phyloP scores from a whole-genome alignment of 2,888 invertebrate genomes.

The Germaria angustata region DNA sequence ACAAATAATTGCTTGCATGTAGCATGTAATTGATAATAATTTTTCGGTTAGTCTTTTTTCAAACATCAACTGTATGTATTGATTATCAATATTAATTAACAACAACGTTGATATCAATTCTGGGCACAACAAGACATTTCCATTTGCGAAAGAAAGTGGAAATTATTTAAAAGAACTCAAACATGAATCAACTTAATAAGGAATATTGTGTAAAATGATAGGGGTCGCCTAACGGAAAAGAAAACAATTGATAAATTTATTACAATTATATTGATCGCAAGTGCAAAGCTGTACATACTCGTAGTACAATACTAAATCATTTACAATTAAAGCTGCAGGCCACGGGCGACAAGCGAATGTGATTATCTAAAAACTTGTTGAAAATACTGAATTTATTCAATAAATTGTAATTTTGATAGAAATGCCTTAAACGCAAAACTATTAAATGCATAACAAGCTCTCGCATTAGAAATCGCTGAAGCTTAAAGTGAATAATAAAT shows the following conservation, averaged over 20 bases:
- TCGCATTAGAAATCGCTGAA: no score
- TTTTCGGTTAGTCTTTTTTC: background rate
- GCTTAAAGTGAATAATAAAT: no score
- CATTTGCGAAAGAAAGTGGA: background rate
- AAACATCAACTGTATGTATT: slow-evolving; percentile 21
- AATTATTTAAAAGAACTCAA: slow-evolving; percentile 14
- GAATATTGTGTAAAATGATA: background rate
- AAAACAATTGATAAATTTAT: slow-evolving; percentile 21
- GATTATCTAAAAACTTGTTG: no score
- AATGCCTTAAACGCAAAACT: no score
- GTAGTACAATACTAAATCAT: background rate
- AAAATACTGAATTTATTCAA: no score
- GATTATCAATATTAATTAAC: slow-evolving; percentile 61
- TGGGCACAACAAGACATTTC: background rate
- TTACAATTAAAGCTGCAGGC: background rate
- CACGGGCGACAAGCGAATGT: background rate
- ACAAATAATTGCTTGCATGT: slow-evolving; percentile 56
- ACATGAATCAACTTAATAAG: slow-evolving; percentile 42
- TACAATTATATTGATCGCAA: slow-evolving; percentile 15
- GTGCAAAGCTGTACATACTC: background rate
- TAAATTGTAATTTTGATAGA: no score
- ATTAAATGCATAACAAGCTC: no score
- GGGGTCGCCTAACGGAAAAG: background rate
- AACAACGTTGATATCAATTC: slow-evolving; percentile 3
- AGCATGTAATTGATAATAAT: slow-evolving; percentile 34